Base-by-base conservation (phyloP, 2,797 vertebrate genomes). In the Harpagifer antarcticus region DNA sequence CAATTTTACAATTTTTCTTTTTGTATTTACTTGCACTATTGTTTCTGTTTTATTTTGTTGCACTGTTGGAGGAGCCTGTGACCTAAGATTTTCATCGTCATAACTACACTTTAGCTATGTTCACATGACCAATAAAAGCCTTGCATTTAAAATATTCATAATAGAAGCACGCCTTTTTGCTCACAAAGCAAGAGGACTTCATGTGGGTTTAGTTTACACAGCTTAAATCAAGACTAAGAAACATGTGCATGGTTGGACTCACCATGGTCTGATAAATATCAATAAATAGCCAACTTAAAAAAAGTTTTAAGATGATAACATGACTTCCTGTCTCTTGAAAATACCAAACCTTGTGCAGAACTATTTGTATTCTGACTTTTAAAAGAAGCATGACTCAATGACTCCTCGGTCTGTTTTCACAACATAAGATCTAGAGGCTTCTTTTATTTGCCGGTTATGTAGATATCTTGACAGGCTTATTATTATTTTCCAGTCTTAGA, bases 401-500 rank as follows among this genome's bases (percentile, higher is more conserved):
- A 50, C 14, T 63, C 6, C 5, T 0, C 9, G 20, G 11, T 10
- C 49, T 14, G 33, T 37, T 7, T 37, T 37, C 7, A 37, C 33
- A 37, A n/a, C 54, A 48, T 54, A 0, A 43, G 43, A 37, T 54
- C 14, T 17, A 59, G 13, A 66, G 37, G 37, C 27, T 1, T 4
- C 23, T 64, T 68, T 45, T 23, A 54, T 50, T 60, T 43, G 54
- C 42, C 16, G 43, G 48, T n/a, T 55, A 9, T 13, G 37, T 45
- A 40, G 43, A 66, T 59, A 20, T 70, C 68, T 75, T 69, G 49
- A 75, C 69, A 68, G 59, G 40, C 43, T n/a, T 74, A 19, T 72
- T 47, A 37, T 33, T 63, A 64, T 33, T 61, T 69, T 69, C 42
- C 57, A 40, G 20, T 71, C 79, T 82, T 49, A 59, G 62, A 78